Conservation (phyloP, 2,113 vertebrate genomes). For the Hirundichthys speculiger region DNA sequence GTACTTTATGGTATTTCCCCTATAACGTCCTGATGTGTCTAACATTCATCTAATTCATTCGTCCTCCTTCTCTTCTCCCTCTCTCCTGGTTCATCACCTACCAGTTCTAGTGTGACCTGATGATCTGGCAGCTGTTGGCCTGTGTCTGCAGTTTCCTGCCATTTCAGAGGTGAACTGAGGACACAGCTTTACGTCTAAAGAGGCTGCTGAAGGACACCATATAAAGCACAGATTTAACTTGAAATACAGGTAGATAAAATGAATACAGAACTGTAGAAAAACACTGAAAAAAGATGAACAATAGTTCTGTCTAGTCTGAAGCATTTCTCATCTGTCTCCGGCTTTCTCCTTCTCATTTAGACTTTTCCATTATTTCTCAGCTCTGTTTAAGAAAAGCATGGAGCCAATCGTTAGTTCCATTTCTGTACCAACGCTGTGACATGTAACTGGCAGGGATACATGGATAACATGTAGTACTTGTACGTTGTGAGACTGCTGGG, state of each 20-base stretch:
- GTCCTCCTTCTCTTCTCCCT: neutral
- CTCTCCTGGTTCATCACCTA: conserved; percentile 35
- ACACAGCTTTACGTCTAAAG: conserved; percentile 16
- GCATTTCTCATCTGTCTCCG: neutral
- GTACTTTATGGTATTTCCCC: neutral
- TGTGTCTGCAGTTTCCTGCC: conserved; percentile 60
- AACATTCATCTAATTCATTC: conserved; percentile 4
- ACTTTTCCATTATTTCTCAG: no score
- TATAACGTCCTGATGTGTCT: neutral
- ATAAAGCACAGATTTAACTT: neutral
- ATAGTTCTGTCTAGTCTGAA: no score
- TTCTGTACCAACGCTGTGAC: no score
- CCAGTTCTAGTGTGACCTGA: conserved; percentile 60
- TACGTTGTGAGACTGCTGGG: conserved; percentile 47
- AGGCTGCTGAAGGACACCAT: conserved; percentile 17
- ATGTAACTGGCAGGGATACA: no score
- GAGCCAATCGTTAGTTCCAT: no score
- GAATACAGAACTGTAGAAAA: no score
- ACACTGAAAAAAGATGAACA: no score
- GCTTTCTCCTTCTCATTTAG: no score
- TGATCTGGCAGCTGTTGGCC: conserved; percentile 62
- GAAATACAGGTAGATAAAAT: neutral
- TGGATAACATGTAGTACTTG: no score
- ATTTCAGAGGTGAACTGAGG: conserved; percentile 27
- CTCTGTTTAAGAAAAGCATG: no score